These are phyloP conservation scores for Chalcis sispes DNA, from an alignment of 2,888 invertebrate species.

Conservation along the genomic window DNA sequence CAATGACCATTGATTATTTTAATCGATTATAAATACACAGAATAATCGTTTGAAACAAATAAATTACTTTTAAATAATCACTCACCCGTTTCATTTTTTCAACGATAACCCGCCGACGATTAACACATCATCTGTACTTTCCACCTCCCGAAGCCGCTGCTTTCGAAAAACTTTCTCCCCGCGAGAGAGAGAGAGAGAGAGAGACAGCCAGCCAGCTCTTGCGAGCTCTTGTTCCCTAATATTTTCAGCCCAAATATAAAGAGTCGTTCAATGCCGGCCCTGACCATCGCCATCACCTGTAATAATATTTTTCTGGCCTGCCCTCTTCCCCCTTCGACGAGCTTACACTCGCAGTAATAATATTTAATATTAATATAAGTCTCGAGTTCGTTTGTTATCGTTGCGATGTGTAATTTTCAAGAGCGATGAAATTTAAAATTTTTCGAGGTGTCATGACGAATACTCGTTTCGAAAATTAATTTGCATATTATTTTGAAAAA, in stretches of 20 bases:
- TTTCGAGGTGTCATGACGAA: slow-evolving; percentile 18
- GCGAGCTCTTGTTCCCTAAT: slow-evolving; percentile 1
- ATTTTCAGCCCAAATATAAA: slow-evolving; percentile 29
- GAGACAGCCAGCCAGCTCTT: no score
- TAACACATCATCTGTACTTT: no score
- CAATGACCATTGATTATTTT: no score
- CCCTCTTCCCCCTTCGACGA: no score
- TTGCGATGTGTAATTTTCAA: no score
- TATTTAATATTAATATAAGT: slow-evolving; percentile 41
- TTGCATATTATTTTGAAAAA: no score
- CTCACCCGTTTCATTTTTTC: not conserved
- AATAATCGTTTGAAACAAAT: no score
- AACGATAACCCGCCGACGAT: slow-evolving; percentile 17
- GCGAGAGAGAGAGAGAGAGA: not conserved
- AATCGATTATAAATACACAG: no score
- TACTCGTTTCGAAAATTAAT: not conserved
- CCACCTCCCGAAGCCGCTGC: no score
- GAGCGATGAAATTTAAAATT: slow-evolving; percentile 12
- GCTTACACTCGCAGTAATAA: slow-evolving; percentile 12
- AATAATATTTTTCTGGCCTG: slow-evolving; percentile 49
- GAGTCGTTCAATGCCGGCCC: not conserved
- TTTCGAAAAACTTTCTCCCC: slow-evolving; percentile 42
- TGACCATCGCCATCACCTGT: slow-evolving; percentile 38
- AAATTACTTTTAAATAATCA: no score
- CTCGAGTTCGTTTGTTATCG: no score